Evolutionary conservation across 2,797 vertebrate species (phyloP), one percentile per base, ranked within the genome.

Genomic region (Octomys mimax): DNA sequence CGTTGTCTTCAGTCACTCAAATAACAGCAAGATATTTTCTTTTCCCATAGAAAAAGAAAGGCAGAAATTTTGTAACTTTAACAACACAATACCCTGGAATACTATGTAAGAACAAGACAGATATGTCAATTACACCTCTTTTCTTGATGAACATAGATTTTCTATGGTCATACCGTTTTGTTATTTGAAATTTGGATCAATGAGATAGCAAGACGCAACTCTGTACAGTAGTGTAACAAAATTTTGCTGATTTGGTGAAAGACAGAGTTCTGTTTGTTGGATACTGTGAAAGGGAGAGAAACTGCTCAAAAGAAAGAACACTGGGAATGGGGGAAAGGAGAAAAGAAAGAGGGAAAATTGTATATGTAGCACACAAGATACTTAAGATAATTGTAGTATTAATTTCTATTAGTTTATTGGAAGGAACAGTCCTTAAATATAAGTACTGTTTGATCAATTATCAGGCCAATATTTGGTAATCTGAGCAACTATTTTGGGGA

Each of bases 11-110:
- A 61, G 3, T 85, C 6, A 83, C 13, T 68, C n/a, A 92, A 64
- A 61, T 61, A 36, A 39, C 1, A 46, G 18, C 59, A 68, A 39
- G 42, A 16, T 68, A 31, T 52, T 83, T 36, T 24, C 10, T 33
- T 73, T 1, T 11, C 13, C 21, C 2, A 0, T 57, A 6, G 49
- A 57, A 80, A 88, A 62, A 91, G 26, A 92, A 89, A 92, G 16
- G 1, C 8, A 18, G n/a, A 64, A 33, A 28, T 91, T 84, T 54
- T 94, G 87, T 92, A 92, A 84, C 61, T 85, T 28, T 87, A 91
- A 42, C 62, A 87, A 61, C 59, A 84, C 24, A 95, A 1, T 87
- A 1, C 24, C 59, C 71, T 96, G 42, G 88, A 85, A 62, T 62
- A 9, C 64, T 82, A 54, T 54, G 19, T 22, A 89, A 22, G 1